A percentile compares a stretch with the other conserved stretches of the same genome.
Evolutionary conservation across 2,113 vertebrate genomes (phyloP).

Genomic region (Amblyornis subalaris): DNA sequence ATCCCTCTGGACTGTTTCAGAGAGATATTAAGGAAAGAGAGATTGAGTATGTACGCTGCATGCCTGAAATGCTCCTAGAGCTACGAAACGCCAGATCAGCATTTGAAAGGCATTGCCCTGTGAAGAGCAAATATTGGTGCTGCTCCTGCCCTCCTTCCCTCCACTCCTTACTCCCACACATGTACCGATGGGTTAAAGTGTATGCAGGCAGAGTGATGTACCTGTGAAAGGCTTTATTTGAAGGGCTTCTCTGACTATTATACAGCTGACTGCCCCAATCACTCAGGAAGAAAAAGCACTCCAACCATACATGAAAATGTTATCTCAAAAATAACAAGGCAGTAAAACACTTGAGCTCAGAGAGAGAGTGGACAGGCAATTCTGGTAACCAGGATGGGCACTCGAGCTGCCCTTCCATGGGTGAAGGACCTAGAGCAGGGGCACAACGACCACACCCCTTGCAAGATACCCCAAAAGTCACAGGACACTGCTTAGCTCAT

Average conservation of each 20-base stretch:
- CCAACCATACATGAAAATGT: background rate
- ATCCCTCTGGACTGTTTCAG: conserved; percentile 19
- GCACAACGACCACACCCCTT: background rate
- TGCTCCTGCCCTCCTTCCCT: background rate
- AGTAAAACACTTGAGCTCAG: conserved; percentile 8
- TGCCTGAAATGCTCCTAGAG: background rate
- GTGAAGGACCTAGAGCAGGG: background rate
- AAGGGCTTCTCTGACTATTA: conserved; percentile 1
- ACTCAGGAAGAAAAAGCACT: conserved; percentile 11
- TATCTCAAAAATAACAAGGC: conserved; percentile 4
- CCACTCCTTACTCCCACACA: background rate
- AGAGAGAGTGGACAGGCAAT: background rate
- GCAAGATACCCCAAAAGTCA: background rate
- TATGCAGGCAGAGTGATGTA: background rate
- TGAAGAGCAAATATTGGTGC: background rate
- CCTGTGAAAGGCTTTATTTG: background rate
- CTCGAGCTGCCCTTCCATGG: background rate
- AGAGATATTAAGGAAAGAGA: background rate
- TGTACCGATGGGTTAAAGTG: background rate
- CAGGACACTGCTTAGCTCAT: background rate
- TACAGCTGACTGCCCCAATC: background rate
- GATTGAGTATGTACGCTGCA: background rate
- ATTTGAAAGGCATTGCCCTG: conserved; percentile 13
- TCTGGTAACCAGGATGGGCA: background rate
- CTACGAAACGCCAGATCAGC: background rate